Conservation (phyloP, 2,797 vertebrate species). For the Astyanax mexicanus region DNA sequence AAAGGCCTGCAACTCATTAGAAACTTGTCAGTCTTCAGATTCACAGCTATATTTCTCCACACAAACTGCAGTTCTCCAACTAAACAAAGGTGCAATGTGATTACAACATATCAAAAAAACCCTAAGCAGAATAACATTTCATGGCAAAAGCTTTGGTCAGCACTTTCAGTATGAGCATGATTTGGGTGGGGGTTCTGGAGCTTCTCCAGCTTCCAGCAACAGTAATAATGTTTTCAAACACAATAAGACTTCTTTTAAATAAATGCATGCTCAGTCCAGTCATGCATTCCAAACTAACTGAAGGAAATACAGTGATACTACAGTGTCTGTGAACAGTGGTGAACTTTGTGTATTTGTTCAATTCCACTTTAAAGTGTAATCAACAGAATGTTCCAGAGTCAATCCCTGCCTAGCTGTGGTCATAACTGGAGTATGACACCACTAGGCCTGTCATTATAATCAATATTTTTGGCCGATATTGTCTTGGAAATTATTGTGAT, state of each 20-base stretch:
- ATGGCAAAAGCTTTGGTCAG: neutral
- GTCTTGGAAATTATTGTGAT: too few species aligned
- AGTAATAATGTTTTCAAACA: neutral
- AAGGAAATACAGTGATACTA: neutral
- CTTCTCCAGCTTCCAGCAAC: neutral
- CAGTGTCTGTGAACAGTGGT: neutral
- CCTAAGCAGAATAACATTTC: neutral
- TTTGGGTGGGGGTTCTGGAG: slow-evolving; percentile 1
- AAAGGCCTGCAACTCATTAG: neutral
- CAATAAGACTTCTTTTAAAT: neutral
- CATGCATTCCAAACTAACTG: neutral
- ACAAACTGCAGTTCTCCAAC: neutral
- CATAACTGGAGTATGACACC: too few species aligned
- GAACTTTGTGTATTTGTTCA: neutral
- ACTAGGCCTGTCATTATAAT: too few species aligned
- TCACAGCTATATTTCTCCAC: neutral
- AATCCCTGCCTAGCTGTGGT: neutral
- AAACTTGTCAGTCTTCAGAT: neutral
- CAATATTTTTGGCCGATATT: too few species aligned
- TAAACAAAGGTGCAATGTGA: neutral
- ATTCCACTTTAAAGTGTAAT: slow-evolving; percentile 11
- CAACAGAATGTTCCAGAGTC: neutral
- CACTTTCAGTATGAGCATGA: neutral
- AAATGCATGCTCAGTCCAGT: neutral
- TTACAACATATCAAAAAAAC: slow-evolving; percentile 2